Base-by-base conservation (phyloP, 2,888 invertebrate genomes). In the Sinopyrophorus schimmeli region DNA sequence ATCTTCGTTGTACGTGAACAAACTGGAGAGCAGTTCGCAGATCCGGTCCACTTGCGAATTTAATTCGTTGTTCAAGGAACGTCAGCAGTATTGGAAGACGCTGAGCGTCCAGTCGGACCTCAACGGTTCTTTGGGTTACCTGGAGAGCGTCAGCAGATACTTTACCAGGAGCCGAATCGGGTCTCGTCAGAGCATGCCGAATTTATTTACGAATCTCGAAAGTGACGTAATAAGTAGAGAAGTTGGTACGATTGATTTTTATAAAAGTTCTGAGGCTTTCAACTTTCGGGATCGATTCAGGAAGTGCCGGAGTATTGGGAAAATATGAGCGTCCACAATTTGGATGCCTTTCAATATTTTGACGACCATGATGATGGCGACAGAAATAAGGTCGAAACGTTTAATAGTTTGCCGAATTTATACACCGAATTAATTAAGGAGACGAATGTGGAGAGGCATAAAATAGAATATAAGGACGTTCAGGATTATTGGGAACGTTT, bases 261-360 rank as follows among this genome's bases (percentile, higher is more conserved):
- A 56, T 52, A 5, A 49, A 5, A n/a, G 26, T 17, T 9, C 42
- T 18, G 20, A 40, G 34, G 14, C 38, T 40, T 23, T 32, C 2
- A 11, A 51, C 1, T 56, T 62, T 24, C 38, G 17, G 27, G 23
- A 6, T 2, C 38, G 24, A 35, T 48, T 50, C 14, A 57, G 53
- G 42, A 54, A 58, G 15, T 58, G 55, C 32, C 59, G 55, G 26
- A 41, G 14, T 51, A 41, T 21, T 42, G 46, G 35, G 41, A 50
- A 35, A 12, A 27, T 5, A 23, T 27, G 12, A 31, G 41, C 14
- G 18, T 9, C 7, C 14, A 18, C 14, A 27, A 10, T 6, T 1
- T 39, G 4, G 20, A 20, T 20, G 5, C n/a, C n/a, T n/a, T n/a
- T n/a, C n/a, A n/a, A n/a, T n/a, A n/a, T n/a, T n/a, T n/a, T n/a